Evolutionary conservation across 2,113 vertebrate genomes (phyloP).

Genomic region (Embiotoca jacksoni): DNA sequence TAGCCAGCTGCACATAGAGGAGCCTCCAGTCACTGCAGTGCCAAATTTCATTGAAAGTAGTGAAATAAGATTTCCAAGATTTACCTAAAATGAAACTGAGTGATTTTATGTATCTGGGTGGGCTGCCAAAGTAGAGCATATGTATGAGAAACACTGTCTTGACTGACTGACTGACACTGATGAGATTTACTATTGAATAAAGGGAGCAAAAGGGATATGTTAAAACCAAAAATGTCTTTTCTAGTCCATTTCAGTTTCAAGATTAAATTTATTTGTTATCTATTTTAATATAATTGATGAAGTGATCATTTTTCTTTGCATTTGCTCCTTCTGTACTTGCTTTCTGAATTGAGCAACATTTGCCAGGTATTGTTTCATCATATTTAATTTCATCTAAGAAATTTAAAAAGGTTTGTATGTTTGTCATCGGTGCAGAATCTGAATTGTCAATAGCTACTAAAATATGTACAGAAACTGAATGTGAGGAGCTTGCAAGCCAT

Average conservation of each 20-base stretch:
- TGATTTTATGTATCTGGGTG: too few relatives aligned
- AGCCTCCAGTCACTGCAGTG: too few relatives aligned
- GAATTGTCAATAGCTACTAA: not conserved
- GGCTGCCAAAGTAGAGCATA: too few relatives aligned
- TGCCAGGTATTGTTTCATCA: not conserved
- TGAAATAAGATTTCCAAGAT: too few relatives aligned
- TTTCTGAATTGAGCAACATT: too few relatives aligned
- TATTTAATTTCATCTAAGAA: not conserved
- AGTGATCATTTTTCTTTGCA: not conserved
- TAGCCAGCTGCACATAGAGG: too few relatives aligned
- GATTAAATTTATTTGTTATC: not conserved
- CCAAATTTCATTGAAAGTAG: too few relatives aligned
- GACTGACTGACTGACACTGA: too few relatives aligned
- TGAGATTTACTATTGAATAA: too few relatives aligned
- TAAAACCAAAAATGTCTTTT: not conserved
- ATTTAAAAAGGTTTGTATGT: not conserved
- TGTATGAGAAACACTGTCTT: too few relatives aligned
- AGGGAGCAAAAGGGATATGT: too few relatives aligned
- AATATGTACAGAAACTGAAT: not conserved
- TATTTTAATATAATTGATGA: not conserved
- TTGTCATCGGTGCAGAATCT: not conserved
- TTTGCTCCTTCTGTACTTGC: not conserved
- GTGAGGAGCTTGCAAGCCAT: not conserved
- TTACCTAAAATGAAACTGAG: too few relatives aligned
- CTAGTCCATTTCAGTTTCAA: not conserved